Conservation (phyloP, 2,113 vertebrate genomes). For the Aplodontia rufa region DNA sequence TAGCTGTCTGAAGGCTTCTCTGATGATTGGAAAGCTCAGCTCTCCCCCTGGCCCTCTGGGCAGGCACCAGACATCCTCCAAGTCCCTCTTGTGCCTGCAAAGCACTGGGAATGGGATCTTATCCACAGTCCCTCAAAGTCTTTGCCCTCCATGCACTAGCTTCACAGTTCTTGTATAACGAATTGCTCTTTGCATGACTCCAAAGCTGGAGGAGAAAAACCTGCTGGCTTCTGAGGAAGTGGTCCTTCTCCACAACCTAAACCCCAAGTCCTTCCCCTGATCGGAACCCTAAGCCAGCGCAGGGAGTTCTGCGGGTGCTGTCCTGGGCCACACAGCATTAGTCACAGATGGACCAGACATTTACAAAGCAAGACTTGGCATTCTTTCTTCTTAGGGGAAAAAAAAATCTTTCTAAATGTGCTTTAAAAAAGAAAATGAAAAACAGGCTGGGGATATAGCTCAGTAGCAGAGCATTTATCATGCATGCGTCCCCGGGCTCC, state of each 20-base stretch:
- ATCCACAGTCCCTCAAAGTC: neutral
- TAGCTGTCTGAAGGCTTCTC: neutral
- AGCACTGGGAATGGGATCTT: neutral
- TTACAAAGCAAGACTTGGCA: too few relatives aligned
- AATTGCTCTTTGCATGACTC: neutral
- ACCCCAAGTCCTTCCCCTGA: neutral
- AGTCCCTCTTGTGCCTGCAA: neutral
- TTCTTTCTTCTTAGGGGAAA: too few relatives aligned
- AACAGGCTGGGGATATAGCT: too few relatives aligned
- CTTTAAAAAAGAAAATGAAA: too few relatives aligned
- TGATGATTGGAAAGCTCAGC: neutral
- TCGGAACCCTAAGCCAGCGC: neutral
- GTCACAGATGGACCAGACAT: too few relatives aligned
- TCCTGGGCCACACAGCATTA: too few relatives aligned
- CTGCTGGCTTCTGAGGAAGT: neutral
- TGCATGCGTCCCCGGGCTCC: too few relatives aligned
- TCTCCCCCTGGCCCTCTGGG: neutral
- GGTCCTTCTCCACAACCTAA: neutral
- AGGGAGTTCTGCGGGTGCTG: neutral
- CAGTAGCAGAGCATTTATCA: too few relatives aligned
- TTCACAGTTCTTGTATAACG: too few relatives aligned
- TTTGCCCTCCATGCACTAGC: too few relatives aligned
- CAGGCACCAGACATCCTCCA: rapidly evolving
- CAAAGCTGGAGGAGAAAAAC: neutral
- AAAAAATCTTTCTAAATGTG: too few relatives aligned